Base-by-base conservation (phyloP, 1,140 invertebrate genomes). In the Hyles euphorbiae region DNA sequence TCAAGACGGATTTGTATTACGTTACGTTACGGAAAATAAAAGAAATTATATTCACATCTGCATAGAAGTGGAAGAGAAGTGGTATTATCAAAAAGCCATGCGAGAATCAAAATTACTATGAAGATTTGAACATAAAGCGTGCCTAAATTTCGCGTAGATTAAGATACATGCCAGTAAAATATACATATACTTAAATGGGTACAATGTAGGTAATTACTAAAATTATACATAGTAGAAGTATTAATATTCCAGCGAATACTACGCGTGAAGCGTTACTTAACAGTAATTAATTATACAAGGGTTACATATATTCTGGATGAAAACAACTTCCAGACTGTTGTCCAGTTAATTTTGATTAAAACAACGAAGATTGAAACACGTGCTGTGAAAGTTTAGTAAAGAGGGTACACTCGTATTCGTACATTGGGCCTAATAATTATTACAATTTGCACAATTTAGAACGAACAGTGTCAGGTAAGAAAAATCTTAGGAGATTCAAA, bases 251-350 rank as follows among this genome's bases (percentile, higher is more conserved):
- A 86, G 85, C 83, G 68, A 81, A 47, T 79, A 84, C 85, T 88
- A 88, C 84, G 81, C 84, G 61, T 81, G 56, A 88, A 88, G 85
- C 85, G 77, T 83, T 79, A 83, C 81, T 81, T 86, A 85, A 85
- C 55, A 74, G 81, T 78, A 81, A 81, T 74, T 68, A 33, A 75
- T 73, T 78, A 79, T 72, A 78, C 70, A 74, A 85, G 79, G 73
- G 79, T 70, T 76, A 72, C 65, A 72, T 22, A 77, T 33, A 70
- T 61, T 74, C 71, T 78, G 76, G 72, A 73, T 78, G 69, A 81
- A 83, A 80, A 65, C 50, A 81, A 81, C 40, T 68, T 78, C 81
- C 81, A 79, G 80, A 81, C 67, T 74, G 71, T 53, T 68, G 70
- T 57, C 70, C 62, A 72, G 70, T 65, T 67, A 5, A 40, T 5